These are phyloP conservation scores for Oeneis ivallda DNA, from an alignment of 2,888 invertebrate species.

Conservation along the genomic window DNA sequence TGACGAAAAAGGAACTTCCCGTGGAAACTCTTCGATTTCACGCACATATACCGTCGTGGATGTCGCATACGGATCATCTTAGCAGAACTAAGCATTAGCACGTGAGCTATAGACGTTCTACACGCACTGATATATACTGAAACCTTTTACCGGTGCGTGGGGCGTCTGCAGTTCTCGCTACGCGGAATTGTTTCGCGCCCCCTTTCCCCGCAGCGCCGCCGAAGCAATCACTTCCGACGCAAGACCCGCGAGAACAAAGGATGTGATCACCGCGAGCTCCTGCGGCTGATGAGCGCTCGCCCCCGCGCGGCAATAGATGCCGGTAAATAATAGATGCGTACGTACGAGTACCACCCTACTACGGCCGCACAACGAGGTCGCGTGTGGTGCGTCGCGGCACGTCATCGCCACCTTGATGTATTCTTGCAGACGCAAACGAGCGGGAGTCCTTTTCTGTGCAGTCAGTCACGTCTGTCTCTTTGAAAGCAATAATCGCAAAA, in stretches of 20 bases:
- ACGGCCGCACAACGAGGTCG: neutral
- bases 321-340: too few relatives aligned
- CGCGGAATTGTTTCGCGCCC: neutral
- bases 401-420: neutral
- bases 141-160: too few relatives aligned
- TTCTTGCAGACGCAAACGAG: neutral
- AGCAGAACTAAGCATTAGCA: too few relatives aligned
- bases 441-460: neutral
- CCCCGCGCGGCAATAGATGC: neutral
- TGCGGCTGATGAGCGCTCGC: neutral
- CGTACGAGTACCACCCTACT: too few relatives aligned
- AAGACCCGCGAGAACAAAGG: neutral
- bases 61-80: too few relatives aligned
- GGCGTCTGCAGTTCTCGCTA: neutral
- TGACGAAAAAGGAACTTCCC: too few relatives aligned
- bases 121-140: too few relatives aligned
- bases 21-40: too few relatives aligned
- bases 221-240: slow-evolving; percentile 3
- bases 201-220: neutral
- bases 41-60: too few relatives aligned
- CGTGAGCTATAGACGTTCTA: too few relatives aligned
- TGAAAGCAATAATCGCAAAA: too few relatives aligned
- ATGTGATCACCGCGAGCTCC: neutral
- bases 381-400: neutral
- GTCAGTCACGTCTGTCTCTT: neutral